Evolutionary conservation across 2,888 invertebrate species (phyloP).

Genomic region (Lasioglossum marginatum): DNA sequence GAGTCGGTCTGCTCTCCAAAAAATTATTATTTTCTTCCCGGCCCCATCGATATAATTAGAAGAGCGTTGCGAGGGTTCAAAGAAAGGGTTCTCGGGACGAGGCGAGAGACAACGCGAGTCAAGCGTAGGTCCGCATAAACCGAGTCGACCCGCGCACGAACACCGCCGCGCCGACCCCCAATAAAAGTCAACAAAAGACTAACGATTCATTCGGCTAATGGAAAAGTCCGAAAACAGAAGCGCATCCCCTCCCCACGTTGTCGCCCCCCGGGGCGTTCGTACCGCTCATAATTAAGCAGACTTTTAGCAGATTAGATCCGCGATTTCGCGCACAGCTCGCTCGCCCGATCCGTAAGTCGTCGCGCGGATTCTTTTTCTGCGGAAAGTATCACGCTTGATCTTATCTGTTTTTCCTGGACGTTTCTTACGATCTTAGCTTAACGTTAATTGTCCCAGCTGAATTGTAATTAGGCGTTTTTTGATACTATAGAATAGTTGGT

Average conservation of each 20-base stretch:
- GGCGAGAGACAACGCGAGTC: conserved; percentile 62
- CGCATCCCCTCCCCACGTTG: conserved; percentile 58
- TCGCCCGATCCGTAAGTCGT: conserved; percentile 46
- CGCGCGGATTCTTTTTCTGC: conserved; percentile 57
- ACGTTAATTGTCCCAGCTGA: not conserved
- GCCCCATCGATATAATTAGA: not conserved
- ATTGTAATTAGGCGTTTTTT: not conserved
- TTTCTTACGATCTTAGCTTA: not conserved
- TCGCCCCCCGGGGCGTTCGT: conserved; percentile 57
- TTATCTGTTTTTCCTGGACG: not conserved
- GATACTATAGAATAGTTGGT: not conserved
- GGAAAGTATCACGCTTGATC: conserved; percentile 30
- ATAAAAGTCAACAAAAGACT: conserved; percentile 85
- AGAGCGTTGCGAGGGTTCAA: not conserved
- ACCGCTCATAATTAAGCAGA: conserved; percentile 84
- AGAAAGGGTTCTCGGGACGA: conserved; percentile 24
- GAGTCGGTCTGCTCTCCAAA: not conserved
- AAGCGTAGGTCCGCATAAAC: conserved; percentile 33
- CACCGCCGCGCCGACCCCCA: conserved; percentile 75
- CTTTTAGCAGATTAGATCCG: conserved; percentile 84
- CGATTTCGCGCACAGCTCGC: conserved; percentile 61
- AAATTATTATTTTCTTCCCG: not conserved
- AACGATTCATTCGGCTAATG: conserved; percentile 85
- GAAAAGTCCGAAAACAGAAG: conserved; percentile 85
- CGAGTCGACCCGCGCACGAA: conserved; percentile 38